Base-by-base conservation (phyloP, 2,888 invertebrate species). In the Phyto melanocephala region DNA sequence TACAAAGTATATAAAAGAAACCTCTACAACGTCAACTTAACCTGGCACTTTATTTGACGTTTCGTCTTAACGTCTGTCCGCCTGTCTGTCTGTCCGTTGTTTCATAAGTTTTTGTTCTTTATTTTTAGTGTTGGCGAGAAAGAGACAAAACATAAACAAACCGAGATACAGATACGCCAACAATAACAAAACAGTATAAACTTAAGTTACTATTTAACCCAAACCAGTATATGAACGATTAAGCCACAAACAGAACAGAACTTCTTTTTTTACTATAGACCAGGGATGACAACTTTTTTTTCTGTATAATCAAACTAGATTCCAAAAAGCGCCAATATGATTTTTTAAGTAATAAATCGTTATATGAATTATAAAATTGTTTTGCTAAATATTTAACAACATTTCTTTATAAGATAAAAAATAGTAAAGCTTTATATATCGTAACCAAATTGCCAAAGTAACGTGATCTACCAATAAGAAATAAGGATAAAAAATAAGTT, bases 101-200 rank as follows among this genome's bases (percentile, higher is more conserved):
- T 63, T 63, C 42, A 1, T 35, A n/a, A 17, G 24, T 22, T 50
- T 22, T 35, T 0, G 20, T 1, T 28, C 50, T 72, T 45, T 65
- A 50, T 15, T 50, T 28, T 1, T 17, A 4, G 15, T 22, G 8
- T 20, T 24, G n/a, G 67, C 15, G 54, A 20, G 70, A 79, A 60
- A 42, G 79, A 76, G 71, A 82, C 82, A 79, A 82, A 82, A 82
- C 82, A 82, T 70, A 79, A 82, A 82, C 82, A 82, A 82, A 82
- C 45, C 20, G 70, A 54, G 40, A 77, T 47, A 60, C 22, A 81
- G 20, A 75, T 62, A 67, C 54, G 42, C 28, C 65, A 67, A 22
- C 63, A 63, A 35, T 33, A 56, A 47, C 45, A 65, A 65, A 62
- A 28, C 40, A 42, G 28, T 56, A 52, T 52, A 45, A 68, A 68